These are phyloP conservation scores for Mormyrus hasselquistii DNA, from an alignment of 2,797 vertebrate species.

Conservation along the genomic window DNA sequence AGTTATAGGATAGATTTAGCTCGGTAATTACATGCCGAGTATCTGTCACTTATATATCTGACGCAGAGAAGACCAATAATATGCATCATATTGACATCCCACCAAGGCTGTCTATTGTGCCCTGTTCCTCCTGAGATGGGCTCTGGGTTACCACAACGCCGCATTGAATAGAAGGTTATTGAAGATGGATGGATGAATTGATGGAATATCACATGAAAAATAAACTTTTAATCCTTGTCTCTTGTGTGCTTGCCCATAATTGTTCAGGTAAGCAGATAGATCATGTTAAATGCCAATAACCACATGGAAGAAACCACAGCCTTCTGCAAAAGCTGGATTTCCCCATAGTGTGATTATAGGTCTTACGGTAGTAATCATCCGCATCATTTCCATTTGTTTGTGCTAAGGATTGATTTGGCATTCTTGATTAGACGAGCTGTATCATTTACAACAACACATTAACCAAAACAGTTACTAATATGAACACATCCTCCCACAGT, in stretches of 20 bases:
- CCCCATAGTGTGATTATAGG: background rate
- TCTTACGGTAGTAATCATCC: background rate
- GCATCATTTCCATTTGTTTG: background rate
- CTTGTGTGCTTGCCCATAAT: background rate
- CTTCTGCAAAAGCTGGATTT: background rate
- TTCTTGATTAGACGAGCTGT: background rate
- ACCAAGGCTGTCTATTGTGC: background rate
- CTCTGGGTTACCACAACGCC: background rate
- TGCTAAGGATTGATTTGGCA: background rate
- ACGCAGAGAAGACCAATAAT: background rate
- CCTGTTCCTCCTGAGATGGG: background rate
- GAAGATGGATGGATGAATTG: background rate
- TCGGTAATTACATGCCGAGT: background rate
- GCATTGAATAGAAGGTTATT: background rate
- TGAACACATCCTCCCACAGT: background rate
- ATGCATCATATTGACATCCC: background rate
- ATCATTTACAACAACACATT: slow-evolving; percentile 1
- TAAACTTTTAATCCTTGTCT: background rate
- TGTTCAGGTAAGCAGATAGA: background rate
- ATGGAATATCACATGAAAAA: background rate
- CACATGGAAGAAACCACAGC: background rate
- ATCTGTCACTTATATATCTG: background rate
- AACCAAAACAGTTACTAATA: background rate
- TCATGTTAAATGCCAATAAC: background rate
- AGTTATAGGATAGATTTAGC: background rate